phyloP scores from a whole-genome alignment of 2,797 vertebrate species.

The Artibeus jamaicensis region DNA sequence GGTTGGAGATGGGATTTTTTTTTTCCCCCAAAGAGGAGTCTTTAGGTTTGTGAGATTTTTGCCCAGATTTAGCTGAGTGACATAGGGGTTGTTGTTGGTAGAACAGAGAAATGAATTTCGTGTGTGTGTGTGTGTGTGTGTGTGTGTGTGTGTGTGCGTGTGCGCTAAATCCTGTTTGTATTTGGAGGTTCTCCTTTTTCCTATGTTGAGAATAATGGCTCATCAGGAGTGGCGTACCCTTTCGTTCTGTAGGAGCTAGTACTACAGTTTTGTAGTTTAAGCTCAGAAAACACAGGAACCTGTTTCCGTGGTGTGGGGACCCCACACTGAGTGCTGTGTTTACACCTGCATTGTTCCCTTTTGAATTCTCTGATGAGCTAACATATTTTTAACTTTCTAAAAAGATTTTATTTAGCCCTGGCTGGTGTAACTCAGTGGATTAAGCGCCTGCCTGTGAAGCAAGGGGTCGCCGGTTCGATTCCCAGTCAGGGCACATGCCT shows the following conservation, averaged over 20 bases:
- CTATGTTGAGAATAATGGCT: not conserved
- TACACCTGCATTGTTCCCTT: not conserved
- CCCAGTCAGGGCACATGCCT: no score
- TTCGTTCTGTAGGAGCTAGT: not conserved
- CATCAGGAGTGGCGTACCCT: not conserved
- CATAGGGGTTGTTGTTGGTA: not conserved
- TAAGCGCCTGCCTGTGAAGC: no score
- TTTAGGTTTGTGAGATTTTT: slow-evolving; percentile 30
- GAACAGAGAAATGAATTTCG: not conserved
- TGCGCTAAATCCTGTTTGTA: slow-evolving; percentile 13
- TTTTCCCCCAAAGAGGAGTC: not conserved
- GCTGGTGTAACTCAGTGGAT: no score
- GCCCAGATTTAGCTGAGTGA: not conserved
- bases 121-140: no score
- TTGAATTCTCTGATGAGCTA: slow-evolving; percentile 72
- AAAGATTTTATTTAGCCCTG: no score
- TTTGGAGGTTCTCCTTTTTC: not conserved
- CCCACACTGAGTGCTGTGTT: not conserved
- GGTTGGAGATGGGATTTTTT: not conserved
- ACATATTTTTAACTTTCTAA: slow-evolving; percentile 69
- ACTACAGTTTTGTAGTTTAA: not conserved
- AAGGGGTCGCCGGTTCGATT: no score
- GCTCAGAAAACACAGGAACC: not conserved
- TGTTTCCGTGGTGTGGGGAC: not conserved
- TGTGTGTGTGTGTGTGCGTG: no score